These are phyloP conservation scores for Paragorgia papillata DNA, from an alignment of 92 coral and sea anemone species.

Conservation along the genomic window DNA sequence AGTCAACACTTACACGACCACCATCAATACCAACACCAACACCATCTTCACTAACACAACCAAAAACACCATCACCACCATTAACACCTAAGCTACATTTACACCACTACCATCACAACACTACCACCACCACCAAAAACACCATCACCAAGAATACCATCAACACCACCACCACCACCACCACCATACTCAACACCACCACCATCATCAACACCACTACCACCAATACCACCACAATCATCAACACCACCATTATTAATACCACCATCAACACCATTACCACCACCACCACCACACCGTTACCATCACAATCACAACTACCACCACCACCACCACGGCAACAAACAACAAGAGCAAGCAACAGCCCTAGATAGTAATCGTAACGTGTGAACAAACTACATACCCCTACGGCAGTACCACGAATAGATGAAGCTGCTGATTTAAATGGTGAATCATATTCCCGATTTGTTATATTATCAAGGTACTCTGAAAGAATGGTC, in stretches of 20 bases:
- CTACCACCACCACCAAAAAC: no score
- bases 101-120: no score
- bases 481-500: slow-evolving; percentile 90
- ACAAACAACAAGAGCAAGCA: no score
- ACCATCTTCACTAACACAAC: background rate
- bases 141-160: no score
- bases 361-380: no score
- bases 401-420: background rate
- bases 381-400: no score
- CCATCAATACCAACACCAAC: background rate
- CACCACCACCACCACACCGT: background rate
- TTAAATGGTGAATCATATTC: slow-evolving; percentile 50
- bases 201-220: no score
- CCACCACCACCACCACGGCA: no score
- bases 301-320: background rate
- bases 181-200: no score
- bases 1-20: background rate
- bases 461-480: slow-evolving; percentile 87
- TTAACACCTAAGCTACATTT: background rate
- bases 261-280: background rate
- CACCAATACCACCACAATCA: no score
- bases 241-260: background rate
- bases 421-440: slow-evolving; percentile 21
- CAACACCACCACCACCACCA: no score
- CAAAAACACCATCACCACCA: background rate